phyloP scores from a whole-genome alignment of 2,113 vertebrate genomes.

The Muntiacus reevesi region DNA sequence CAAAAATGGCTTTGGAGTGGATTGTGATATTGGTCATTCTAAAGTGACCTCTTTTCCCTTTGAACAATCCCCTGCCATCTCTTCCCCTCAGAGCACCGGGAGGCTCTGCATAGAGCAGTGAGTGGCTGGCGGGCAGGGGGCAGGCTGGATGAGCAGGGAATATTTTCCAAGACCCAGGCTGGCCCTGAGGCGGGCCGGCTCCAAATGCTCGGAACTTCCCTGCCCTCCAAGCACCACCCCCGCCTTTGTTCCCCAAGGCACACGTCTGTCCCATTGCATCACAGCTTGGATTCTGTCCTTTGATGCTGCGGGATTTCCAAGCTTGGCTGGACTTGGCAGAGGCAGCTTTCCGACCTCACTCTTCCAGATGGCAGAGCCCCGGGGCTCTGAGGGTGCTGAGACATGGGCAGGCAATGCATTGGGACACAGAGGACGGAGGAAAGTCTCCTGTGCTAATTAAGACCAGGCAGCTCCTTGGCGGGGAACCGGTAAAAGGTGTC shows the following conservation, averaged over 20 bases:
- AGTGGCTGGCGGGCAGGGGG: background rate
- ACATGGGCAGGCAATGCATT: fast-evolving
- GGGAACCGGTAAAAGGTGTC: background rate
- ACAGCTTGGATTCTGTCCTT: background rate
- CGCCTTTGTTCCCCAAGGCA: fast-evolving
- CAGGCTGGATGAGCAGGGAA: background rate
- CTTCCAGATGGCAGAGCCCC: fast-evolving
- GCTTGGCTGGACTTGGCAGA: background rate
- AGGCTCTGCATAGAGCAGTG: fast-evolving
- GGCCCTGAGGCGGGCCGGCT: fast-evolving
- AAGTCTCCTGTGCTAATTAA: background rate
- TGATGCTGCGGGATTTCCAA: background rate
- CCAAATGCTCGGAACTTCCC: fast-evolving
- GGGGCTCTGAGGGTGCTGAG: too few relatives aligned
- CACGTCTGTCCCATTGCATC: fast-evolving
- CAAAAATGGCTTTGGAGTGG: background rate
- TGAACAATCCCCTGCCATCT: background rate
- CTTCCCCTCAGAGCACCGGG: background rate
- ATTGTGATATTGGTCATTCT: background rate
- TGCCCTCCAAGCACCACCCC: background rate
- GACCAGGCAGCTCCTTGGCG: too few relatives aligned
- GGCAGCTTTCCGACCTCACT: fast-evolving
- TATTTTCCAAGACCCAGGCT: background rate
- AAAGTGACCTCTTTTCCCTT: background rate
- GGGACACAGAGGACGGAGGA: fast-evolving